These are phyloP conservation scores for Tinea semifulvella DNA, from an alignment of 2,888 invertebrate genomes.

Conservation along the genomic window DNA sequence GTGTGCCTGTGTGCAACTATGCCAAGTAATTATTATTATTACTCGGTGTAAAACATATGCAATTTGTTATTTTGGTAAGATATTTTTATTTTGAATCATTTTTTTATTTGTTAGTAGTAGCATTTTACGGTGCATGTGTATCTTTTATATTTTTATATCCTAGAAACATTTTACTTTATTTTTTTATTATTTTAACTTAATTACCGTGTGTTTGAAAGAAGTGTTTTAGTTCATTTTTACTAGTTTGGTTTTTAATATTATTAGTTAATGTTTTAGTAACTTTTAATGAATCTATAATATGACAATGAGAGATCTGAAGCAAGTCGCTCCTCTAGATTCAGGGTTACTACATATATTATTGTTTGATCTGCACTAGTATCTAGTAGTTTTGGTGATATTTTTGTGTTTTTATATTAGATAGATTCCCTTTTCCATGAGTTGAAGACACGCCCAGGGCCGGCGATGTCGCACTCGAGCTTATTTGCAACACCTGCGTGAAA, in stretches of 20 bases:
- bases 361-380: conserved; percentile 56
- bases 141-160: conserved; percentile 49
- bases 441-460: conserved; percentile 47
- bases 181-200: conserved; percentile 39
- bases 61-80: conserved; percentile 64
- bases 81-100: conserved; percentile 59
- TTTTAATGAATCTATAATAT: conserved; percentile 63
- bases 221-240: conserved; percentile 63
- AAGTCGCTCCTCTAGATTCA: conserved; percentile 29
- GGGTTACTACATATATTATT: conserved; percentile 35
- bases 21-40: conserved; percentile 51
- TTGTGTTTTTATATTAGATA: conserved; percentile 32
- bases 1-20: not conserved
- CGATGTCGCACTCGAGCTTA: conserved; percentile 22
- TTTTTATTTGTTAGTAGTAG: conserved; percentile 61
- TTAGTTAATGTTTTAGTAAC: conserved; percentile 43
- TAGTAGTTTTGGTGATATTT: conserved; percentile 45
- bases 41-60: conserved; percentile 58
- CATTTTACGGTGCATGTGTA: conserved; percentile 64
- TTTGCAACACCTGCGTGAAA: conserved; percentile 48
- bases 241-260: conserved; percentile 57
- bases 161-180: conserved; percentile 57
- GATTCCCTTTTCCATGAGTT: conserved; percentile 32
- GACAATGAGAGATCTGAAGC: conserved; percentile 71
- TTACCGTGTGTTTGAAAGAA: conserved; percentile 62